These are phyloP conservation scores for Hydrozoanthus gracilis DNA, from an alignment of 92 coral and sea anemone species.

Conservation along the genomic window DNA sequence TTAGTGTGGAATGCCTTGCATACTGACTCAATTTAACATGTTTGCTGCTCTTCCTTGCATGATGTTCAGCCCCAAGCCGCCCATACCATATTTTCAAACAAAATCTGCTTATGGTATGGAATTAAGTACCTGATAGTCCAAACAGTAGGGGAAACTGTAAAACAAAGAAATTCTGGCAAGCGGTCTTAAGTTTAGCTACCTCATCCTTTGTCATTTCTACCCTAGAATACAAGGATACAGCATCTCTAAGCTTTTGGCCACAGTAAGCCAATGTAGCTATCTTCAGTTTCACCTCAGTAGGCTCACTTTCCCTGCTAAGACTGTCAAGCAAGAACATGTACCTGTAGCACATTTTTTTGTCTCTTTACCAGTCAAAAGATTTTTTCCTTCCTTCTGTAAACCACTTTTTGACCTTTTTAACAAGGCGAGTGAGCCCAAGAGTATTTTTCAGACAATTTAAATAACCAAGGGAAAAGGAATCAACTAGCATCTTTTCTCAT, in stretches of 20 bases:
- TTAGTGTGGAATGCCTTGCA: constrained; percentile 66
- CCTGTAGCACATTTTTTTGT: constrained; percentile 61
- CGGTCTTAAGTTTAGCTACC: constrained; percentile 46
- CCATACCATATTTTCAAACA: constrained; percentile 63
- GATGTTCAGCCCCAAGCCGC: constrained; percentile 61
- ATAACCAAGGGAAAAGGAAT: neutral
- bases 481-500: constrained; percentile 40
- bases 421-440: constrained; percentile 41
- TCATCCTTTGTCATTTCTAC: constrained; percentile 42
- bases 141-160: constrained; percentile 69
- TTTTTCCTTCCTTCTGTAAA: constrained; percentile 59
- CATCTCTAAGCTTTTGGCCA: constrained; percentile 69
- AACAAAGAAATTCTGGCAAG: constrained; percentile 61
- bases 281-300: constrained; percentile 51
- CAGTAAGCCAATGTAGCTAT: constrained; percentile 51
- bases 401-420: constrained; percentile 52
- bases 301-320: constrained; percentile 58
- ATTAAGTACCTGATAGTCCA: constrained; percentile 68
- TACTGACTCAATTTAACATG: constrained; percentile 67
- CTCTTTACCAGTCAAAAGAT: constrained; percentile 59
- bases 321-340: constrained; percentile 49
- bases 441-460: neutral
- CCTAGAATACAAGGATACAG: constrained; percentile 57
- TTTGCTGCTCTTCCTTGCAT: constrained; percentile 72
- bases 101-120: constrained; percentile 55